Evolutionary conservation across 2,888 invertebrate species (phyloP).

Genomic region (Lithodes maja): DNA sequence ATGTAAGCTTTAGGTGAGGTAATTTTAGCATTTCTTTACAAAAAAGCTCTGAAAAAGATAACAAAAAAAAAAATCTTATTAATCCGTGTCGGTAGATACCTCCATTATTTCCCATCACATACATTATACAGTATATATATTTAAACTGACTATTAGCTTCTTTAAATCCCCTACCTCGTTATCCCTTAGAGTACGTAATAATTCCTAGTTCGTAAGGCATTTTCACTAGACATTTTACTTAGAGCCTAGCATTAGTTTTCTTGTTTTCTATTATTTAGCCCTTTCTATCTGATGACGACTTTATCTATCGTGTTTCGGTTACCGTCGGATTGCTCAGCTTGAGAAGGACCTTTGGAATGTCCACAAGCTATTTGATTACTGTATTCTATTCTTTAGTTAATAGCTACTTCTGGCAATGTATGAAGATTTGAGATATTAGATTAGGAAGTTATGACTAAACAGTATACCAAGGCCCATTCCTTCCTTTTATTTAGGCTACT

Average conservation of each 20-base stretch:
- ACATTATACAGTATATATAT: slow-evolving; percentile 43
- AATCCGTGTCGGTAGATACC: slow-evolving; percentile 49
- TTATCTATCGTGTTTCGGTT: too few relatives aligned
- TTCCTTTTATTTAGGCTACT: too few relatives aligned
- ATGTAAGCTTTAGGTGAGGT: slow-evolving; percentile 31
- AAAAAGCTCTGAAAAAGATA: not conserved
- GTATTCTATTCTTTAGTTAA: too few relatives aligned
- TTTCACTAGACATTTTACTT: slow-evolving; percentile 27
- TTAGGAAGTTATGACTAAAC: too few relatives aligned
- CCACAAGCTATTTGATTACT: too few relatives aligned
- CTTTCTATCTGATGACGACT: not conserved
- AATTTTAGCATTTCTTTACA: slow-evolving; percentile 60
- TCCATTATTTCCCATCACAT: slow-evolving; percentile 48
- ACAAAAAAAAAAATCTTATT: slow-evolving; percentile 24
- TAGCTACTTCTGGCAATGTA: too few relatives aligned
- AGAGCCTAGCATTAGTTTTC: slow-evolving; percentile 25
- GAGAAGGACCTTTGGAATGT: too few relatives aligned
- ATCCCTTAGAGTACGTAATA: slow-evolving; percentile 42
- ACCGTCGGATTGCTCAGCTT: too few relatives aligned
- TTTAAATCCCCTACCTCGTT: slow-evolving; percentile 59
- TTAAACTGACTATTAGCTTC: slow-evolving; percentile 22
- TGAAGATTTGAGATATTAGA: too few relatives aligned
- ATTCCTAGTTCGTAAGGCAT: slow-evolving; percentile 54
- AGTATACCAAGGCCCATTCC: too few relatives aligned
- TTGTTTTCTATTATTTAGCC: slow-evolving; percentile 23